Evolutionary conservation across 2,888 invertebrate species (phyloP), one percentile per base, ranked within the genome.

Genomic region (Drosophila paranaensis): DNA sequence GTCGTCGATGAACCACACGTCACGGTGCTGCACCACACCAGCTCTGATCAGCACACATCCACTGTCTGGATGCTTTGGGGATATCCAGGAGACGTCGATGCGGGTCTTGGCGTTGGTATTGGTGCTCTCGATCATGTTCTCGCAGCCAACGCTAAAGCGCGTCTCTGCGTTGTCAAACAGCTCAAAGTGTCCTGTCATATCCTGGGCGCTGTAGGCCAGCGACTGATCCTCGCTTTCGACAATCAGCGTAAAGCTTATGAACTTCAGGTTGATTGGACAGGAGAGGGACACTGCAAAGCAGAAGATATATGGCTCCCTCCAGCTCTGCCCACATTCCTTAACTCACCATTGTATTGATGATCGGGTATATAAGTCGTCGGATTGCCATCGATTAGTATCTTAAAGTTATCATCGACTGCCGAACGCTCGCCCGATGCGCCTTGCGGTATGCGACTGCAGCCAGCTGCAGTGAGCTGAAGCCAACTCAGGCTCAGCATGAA

Each of bases 41-140:
- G 97, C 96, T 78, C 96, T 95, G 89, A 97, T 95, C 57, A 95
- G 94, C 42, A 98, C 95, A 91, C 98, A 98, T 3, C 97, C 97
- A 16, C 95, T 95, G 14, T 95, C 95, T 3, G 95, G 92, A 3
- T 75, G 53, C 0, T 95, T 93, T 0, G 98, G 98, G 0, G 98
- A 97, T 71, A 95, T 95, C 98, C 98, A 98, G 30, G 88, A 81
- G 77, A 96, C 95, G 92, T 95, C 95, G 56, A 97, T 94, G 85
- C 95, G 95, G 13, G 94, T 94, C 93, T 98, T 98, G 0, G 96
- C 95, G 81, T 95, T 95, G 39, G 95, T 94, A 67, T 96, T 96
- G 2, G 96, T 95, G 81, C 97, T 97, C 20, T 95, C 95, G 2
- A 98, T 95, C 55, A 97, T 96, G 77, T 97, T 97, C n/a, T 95